Conservation (phyloP, 2,888 invertebrate genomes). For the Eucriotettix oculatus region DNA sequence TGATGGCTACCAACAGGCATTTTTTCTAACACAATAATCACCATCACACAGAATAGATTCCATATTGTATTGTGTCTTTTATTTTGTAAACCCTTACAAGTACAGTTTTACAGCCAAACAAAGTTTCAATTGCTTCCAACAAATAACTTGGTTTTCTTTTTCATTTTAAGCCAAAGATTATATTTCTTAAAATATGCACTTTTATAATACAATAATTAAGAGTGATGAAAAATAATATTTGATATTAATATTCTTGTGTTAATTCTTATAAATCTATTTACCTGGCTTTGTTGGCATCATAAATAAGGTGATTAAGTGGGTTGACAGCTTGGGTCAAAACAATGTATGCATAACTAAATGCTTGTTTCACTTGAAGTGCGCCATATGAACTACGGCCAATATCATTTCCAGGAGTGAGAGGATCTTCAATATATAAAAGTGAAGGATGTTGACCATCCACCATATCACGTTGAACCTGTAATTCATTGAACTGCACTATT, state of each 20-base stretch:
- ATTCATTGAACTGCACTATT: too few species aligned
- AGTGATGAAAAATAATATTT: not conserved
- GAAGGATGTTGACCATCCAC: constrained; percentile 87
- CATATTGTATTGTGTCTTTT: too few species aligned
- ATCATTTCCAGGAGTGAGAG: constrained; percentile 88
- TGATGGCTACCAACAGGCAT: too few species aligned
- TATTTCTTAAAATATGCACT: not conserved
- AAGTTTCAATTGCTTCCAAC: too few species aligned
- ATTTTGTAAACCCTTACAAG: too few species aligned
- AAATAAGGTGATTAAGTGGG: constrained; percentile 29
- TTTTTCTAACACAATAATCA: too few species aligned
- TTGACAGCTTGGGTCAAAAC: constrained; percentile 62
- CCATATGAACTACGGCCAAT: constrained; percentile 96
- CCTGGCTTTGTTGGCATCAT: constrained; percentile 33
- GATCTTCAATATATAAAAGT: constrained; percentile 93
- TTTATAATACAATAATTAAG: not conserved
- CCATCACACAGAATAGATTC: too few species aligned
- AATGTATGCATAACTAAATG: constrained; percentile 92
- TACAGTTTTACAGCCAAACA: too few species aligned
- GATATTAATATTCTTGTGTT: too few species aligned
- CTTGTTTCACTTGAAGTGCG: constrained; percentile 75
- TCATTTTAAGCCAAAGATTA: too few species aligned
- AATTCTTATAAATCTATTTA: constrained; percentile 12
- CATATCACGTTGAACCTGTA: constrained; percentile 71
- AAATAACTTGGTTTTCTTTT: too few species aligned